phyloP scores from a whole-genome alignment of 2,113 vertebrate species.

The Tachysurus fulvidraco region DNA sequence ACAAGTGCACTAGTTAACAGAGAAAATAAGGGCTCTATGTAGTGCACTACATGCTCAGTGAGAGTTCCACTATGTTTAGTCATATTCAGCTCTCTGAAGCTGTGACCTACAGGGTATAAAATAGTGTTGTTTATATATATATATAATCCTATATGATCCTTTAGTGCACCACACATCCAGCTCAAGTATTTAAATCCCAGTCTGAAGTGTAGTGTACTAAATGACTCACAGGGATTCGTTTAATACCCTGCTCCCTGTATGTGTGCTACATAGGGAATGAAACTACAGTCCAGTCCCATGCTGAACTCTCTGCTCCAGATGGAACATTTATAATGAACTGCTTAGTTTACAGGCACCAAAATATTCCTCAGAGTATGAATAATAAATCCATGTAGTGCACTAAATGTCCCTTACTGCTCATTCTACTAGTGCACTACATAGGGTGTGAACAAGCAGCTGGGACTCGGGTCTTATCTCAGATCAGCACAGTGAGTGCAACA shows the following conservation, averaged over 20 bases:
- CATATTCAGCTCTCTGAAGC: not conserved
- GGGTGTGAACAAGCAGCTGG: not conserved
- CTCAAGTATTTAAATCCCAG: not conserved
- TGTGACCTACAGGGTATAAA: not conserved
- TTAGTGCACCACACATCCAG: not conserved
- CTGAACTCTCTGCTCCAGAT: not conserved
- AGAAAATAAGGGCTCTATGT: not conserved
- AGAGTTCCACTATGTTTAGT: not conserved
- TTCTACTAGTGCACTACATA: not conserved
- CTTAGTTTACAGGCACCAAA: not conserved
- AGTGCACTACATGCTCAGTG: not conserved
- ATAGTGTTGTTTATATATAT: not conserved
- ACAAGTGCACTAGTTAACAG: not conserved
- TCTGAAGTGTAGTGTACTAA: not conserved
- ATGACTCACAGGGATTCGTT: not conserved
- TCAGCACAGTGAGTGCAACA: constrained; percentile 32
- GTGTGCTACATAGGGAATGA: not conserved
- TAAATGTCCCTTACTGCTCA: not conserved
- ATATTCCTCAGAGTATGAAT: not conserved
- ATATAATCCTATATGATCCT: too few species aligned
- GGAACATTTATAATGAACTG: not conserved
- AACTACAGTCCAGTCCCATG: not conserved
- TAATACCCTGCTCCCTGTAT: not conserved
- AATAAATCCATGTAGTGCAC: not conserved
- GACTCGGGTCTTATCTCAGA: constrained; percentile 30